Evolutionary conservation across 1,140 invertebrate genomes (phyloP), one percentile per base, ranked within the genome.

Genomic region (Nebria ingens): DNA sequence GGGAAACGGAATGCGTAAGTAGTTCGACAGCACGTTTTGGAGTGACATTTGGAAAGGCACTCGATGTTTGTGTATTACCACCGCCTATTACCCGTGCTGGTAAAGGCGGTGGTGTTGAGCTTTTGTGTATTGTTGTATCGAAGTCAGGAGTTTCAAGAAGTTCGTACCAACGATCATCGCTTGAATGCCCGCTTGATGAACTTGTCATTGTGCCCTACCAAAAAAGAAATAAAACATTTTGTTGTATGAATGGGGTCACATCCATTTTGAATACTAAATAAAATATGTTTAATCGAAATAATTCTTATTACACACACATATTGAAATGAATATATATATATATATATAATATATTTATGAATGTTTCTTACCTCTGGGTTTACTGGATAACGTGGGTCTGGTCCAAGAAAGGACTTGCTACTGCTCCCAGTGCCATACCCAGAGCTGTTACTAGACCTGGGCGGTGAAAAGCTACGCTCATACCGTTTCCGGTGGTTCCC

Each of bases 361-460:
- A n/a, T n/a, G 38, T 45, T 25, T 56, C 55, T 62, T 62, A 69
- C 69, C 63, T 72, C 69, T 52, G 60, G 59, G 58, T 78, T 77
- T 58, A 72, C 61, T 19, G 71, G 71, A 67, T 76, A 75, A 59
- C 76, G 71, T 20, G 73, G 70, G 71, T 80, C 79, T 25, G 68
- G 58, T 52, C 68, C 66, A 71, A 77, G 71, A 80, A 84, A 73
- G 56, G 83, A 83, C 62, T 83, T 81, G 52, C 80, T 83, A 64
- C 84, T 86, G 56, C 82, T 85, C 66, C 87, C 87, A 15, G 87
- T 91, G 45, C 88, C 87, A 68, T 91, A 91, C 6, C 88, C 89
- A 34, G 86, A 89, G 71, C 86, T 89, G 66, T 85, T 87, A 63
- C 40, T 45, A 38, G 87, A 89, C 59, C 86, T 75, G n/a, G 87